These are phyloP conservation scores for Choloepus hoffmanni DNA, from an alignment of 2,113 vertebrate genomes.

Conservation along the genomic window DNA sequence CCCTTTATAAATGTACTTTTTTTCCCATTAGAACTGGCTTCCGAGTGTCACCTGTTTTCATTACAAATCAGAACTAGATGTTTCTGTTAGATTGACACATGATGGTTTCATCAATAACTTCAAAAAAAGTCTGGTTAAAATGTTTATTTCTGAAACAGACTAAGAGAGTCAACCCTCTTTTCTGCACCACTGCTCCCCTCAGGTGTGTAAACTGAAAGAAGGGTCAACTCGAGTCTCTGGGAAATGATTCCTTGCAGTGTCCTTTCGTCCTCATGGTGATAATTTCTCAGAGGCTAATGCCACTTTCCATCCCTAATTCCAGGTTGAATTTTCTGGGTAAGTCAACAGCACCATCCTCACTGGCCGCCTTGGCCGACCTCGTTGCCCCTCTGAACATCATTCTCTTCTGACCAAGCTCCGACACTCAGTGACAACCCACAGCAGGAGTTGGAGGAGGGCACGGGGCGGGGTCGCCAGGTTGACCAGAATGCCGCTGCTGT, in stretches of 20 bases:
- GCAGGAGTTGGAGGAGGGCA: background rate
- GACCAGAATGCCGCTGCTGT: accelerated
- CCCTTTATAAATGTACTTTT: background rate
- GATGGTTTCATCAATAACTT: background rate
- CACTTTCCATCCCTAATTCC: background rate
- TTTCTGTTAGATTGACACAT: background rate
- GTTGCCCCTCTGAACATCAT: too few species aligned
- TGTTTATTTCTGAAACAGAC: background rate
- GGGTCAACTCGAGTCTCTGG: accelerated
- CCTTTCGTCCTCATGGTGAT: accelerated
- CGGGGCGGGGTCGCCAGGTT: background rate
- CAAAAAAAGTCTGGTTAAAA: background rate
- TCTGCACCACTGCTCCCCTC: background rate
- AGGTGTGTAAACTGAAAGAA: background rate
- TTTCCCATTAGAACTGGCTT: background rate
- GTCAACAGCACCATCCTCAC: accelerated
- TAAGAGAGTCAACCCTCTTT: background rate
- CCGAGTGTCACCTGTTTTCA: background rate
- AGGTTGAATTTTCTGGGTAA: background rate
- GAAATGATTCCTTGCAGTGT: background rate
- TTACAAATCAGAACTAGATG: background rate
- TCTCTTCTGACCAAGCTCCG: background rate
- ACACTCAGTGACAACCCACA: background rate
- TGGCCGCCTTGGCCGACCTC: background rate
- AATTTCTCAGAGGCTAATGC: accelerated